Evolutionary conservation across 2,888 invertebrate genomes (phyloP), one percentile per base, ranked within the genome.

Genomic region (Drosophila phalerata): DNA sequence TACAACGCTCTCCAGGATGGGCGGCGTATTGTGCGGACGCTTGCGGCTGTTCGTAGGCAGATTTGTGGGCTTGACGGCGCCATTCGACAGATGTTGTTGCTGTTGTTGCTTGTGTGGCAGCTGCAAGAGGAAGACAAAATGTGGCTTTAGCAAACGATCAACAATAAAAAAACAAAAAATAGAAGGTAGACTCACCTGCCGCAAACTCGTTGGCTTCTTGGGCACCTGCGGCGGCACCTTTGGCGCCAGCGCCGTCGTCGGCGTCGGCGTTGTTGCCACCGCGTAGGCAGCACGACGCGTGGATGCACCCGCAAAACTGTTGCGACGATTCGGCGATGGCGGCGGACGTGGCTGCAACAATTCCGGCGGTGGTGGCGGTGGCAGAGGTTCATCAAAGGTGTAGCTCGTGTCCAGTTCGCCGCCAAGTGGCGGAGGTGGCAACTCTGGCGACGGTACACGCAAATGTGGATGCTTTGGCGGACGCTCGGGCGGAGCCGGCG

Each of bases 401-500:
- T 90, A 85, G 42, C 79, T 89, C 15, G 82, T 85, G 38, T 92
- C 92, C 49, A 88, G 77, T 40, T 89, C 89, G 2, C 74, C 75
- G 19, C 92, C 91, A 4, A 90, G 91, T 3, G 92, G 92, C n/a
- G 93, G 93, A 25, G 92, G 92, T 19, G 93, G 93, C 70, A 93
- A 58, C 66, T 93, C 93, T 1, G 93, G 93, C 60, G 93, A 93
- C 10, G 93, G 93, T 45, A 93, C 91, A 57, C 94, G 93, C 78
- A 95, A 90, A 67, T 95, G 92, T 3, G 96, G 95, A 91, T 96
- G 96, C 92, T 96, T 96, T 4, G 96, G 96, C 11, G 96, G 96
- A 75, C 96, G 93, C 79, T 96, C 96, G 1, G 96, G 96, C 0
- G 95, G 95, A 94, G 95, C 95, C 13, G 95, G 93, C 38, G 61